Base-by-base conservation (phyloP, 2,113 vertebrate genomes). In the Peromyscus leucopus region DNA sequence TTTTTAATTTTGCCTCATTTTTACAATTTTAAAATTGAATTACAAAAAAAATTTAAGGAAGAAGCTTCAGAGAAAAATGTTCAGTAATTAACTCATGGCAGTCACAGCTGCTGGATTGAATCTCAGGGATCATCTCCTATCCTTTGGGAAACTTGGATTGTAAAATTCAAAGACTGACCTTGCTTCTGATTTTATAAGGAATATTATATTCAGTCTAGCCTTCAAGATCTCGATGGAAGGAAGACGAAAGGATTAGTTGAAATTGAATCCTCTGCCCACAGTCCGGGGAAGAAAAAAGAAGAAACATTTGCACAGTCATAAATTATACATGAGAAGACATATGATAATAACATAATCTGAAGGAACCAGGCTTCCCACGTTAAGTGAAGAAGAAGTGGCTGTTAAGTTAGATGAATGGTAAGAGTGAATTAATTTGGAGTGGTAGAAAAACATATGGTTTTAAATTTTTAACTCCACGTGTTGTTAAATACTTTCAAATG, bases 201-300 rank as follows among this genome's bases (percentile, higher is more conserved):
- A 97, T 97, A 96, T 96, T 94, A 97, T 89, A 97, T 97, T 97
- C 95, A 97, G 13, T 92, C 94, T n/a, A 0, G 94, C 96, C 91
- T 97, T 96, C 91, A 94, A 61, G n/a, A 94, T 95, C 22, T 69
- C 97, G 96, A 97, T 59, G 76, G 93, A 92, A 91, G 87, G 46
- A 93, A 98, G 97, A 98, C 98, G 96, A 98, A 98, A 98, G 96
- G 90, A 98, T 98, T 98, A 98, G 69, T 88, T 97, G 97, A 97
- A 98, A 98, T 75, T 97, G 96, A 98, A 96, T 91, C 83, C 85
- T 96, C 51, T 0, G 46, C 93, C 78, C 95, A 24, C 93, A 69
- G 12, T 98, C 92, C 94, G 82, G 92, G 82, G 83, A 96, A 84
- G 71, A 93, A 85, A 72, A 57, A 87, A 91, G 97, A 85, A 59